These are phyloP conservation scores for Dryoscopus gambensis DNA, from an alignment of 2,113 vertebrate species.

Conservation along the genomic window DNA sequence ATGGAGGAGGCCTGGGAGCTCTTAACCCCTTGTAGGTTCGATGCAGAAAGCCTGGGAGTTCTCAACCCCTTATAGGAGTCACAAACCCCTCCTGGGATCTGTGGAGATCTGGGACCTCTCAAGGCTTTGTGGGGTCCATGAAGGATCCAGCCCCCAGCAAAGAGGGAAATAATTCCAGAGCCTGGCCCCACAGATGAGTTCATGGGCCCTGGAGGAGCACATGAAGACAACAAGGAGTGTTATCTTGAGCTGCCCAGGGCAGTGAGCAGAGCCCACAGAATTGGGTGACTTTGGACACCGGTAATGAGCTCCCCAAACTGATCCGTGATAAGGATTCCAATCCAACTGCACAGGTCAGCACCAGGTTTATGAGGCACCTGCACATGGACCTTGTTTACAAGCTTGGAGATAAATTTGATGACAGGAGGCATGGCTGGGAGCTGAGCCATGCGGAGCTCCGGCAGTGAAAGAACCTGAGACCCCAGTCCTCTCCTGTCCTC, in stretches of 20 bases:
- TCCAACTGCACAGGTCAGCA: accelerated
- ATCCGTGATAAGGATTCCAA: neutral
- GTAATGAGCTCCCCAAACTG: neutral
- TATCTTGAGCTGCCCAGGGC: accelerated
- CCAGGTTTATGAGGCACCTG: accelerated
- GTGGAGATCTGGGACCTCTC: neutral
- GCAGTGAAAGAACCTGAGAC: neutral
- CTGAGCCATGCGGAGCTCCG: accelerated
- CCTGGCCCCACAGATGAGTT: accelerated
- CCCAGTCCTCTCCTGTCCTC: neutral
- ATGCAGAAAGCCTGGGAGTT: neutral
- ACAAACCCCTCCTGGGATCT: neutral
- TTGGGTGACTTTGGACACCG: neutral
- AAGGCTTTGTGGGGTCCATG: neutral
- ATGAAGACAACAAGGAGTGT: accelerated
- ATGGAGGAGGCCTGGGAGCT: neutral
- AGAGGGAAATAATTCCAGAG: neutral
- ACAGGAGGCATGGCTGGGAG: accelerated
- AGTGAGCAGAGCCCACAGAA: neutral
- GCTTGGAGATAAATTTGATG: neutral
- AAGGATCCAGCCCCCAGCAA: neutral
- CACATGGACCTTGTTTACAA: neutral
- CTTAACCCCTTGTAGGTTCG: neutral
- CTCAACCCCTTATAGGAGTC: neutral
- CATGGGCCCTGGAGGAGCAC: accelerated